Conservation (phyloP, 2,113 vertebrate species). For the Anseranas semipalmata region DNA sequence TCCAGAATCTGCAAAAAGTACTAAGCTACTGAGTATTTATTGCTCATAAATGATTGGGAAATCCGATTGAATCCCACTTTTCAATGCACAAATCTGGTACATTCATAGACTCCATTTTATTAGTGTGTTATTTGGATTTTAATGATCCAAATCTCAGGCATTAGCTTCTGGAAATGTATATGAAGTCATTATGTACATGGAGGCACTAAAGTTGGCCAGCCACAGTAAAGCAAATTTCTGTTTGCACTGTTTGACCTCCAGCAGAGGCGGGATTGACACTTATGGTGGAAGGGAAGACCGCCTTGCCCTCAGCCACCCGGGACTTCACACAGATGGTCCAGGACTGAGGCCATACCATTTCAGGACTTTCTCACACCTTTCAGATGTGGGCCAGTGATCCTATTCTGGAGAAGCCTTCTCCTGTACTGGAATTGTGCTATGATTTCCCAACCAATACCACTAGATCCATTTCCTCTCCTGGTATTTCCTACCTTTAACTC, state of each 20-base stretch:
- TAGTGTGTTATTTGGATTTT: not conserved
- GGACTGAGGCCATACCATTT: fast-evolving
- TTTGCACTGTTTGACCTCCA: not conserved
- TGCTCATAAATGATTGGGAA: not conserved
- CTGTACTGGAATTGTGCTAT: not conserved
- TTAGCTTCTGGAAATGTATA: not conserved
- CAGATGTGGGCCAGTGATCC: not conserved
- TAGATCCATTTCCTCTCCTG: not conserved
- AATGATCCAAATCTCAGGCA: not conserved
- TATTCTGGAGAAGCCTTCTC: not conserved
- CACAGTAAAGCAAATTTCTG: not conserved
- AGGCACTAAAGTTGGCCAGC: not conserved
- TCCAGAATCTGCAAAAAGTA: not conserved
- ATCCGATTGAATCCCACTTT: not conserved
- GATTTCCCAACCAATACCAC: not conserved
- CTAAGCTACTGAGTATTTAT: not conserved
- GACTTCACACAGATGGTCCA: not conserved
- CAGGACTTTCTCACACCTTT: not conserved
- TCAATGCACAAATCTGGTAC: not conserved
- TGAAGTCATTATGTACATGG: not conserved
- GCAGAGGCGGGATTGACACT: not conserved
- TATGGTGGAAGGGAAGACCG: fast-evolving
- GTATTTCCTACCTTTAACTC: not conserved
- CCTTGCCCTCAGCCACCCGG: not conserved
- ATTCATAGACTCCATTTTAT: not conserved